Conservation (phyloP, 53 echinoderm and acorn worm genomes). For the Echinarachnius parma region DNA sequence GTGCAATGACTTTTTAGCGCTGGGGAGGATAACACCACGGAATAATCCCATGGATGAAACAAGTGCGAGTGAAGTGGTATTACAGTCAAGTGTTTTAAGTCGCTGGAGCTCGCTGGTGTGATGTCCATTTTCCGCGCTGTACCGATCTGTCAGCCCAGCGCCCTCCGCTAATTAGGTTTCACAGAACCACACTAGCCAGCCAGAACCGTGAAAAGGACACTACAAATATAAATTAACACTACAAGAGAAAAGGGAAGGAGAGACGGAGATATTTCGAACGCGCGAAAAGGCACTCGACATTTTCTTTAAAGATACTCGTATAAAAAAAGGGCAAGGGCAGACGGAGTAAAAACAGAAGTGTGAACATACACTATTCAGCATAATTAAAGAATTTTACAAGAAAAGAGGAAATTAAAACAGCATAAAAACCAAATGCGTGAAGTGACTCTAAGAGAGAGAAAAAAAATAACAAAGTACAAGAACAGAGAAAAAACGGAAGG, state of each 20-base stretch:
- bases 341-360: too few relatives aligned
- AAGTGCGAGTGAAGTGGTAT: too few relatives aligned
- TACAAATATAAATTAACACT: background rate
- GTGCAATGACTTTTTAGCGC: too few relatives aligned
- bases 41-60: background rate
- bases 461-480: background rate
- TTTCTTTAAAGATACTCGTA: too few relatives aligned
- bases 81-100: too few relatives aligned
- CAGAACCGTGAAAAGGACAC: background rate
- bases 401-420: background rate
- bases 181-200: background rate
- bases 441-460: background rate
- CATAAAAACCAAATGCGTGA: background rate
- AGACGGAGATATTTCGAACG: background rate
- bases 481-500: background rate
- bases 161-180: conserved; percentile 15
- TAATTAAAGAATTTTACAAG: background rate
- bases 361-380: background rate
- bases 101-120: background rate
- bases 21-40: background rate
- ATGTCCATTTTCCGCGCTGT: conserved; percentile 12
- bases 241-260: background rate
- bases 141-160: conserved; percentile 15
- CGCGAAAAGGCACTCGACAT: background rate
- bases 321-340: background rate